Conservation (phyloP, 1,140 invertebrate genomes). For the Orchestia grillus region DNA sequence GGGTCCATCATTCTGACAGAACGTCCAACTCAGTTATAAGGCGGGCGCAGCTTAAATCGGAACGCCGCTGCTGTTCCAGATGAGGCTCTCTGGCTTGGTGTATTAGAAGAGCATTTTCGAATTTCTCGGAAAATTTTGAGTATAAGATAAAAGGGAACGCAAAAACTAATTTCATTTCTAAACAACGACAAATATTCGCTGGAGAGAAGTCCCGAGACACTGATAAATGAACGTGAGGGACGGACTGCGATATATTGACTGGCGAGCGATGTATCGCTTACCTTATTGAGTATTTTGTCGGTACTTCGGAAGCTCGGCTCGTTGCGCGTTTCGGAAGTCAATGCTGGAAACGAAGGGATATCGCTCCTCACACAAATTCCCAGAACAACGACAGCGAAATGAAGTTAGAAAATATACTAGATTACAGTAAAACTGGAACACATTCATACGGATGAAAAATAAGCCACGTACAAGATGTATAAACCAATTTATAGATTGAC, state of each 20-base stretch:
- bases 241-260: conserved; percentile 40
- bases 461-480: not conserved
- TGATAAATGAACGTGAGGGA: conserved; percentile 24
- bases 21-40: conserved; percentile 19
- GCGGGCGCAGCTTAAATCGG: not conserved
- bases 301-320: conserved; percentile 31
- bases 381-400: not conserved
- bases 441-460: not conserved
- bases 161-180: conserved; percentile 25
- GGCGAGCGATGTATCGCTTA: conserved; percentile 41
- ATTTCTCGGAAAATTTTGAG: not conserved
- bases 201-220: conserved; percentile 14
- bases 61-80: not conserved
- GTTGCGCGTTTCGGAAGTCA: conserved; percentile 27
- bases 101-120: not conserved
- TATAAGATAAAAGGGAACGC: not conserved
- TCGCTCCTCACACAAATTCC: not conserved
- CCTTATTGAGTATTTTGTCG: conserved; percentile 54
- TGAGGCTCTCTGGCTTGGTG: not conserved
- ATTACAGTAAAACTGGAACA: not conserved
- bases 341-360: conserved; percentile 28
- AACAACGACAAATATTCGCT: conserved; percentile 37
- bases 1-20: not conserved
- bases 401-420: not conserved
- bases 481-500: not conserved